Percentiles rank a stretch among this genome's conserved stretches.
Conservation (phyloP, 2,888 invertebrate species). For the Augochlorella aurata region DNA sequence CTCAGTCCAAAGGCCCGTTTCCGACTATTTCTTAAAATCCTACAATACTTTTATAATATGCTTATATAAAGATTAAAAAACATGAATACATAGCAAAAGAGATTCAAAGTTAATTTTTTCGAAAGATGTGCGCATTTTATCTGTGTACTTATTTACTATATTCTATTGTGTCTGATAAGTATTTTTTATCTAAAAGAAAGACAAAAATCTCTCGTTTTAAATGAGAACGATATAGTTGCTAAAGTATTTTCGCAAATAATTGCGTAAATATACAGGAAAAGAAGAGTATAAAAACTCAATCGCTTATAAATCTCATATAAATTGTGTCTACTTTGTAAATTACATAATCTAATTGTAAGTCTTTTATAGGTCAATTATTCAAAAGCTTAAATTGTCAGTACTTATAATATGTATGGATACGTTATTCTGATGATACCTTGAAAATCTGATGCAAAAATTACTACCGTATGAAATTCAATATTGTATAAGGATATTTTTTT, state of each 20-base stretch:
- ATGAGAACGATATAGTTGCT: slow-evolving; percentile 4
- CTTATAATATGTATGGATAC: slow-evolving; percentile 47
- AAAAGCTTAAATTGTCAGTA: slow-evolving; percentile 42
- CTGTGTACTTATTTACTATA: slow-evolving; percentile 64
- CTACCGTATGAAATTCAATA: slow-evolving; percentile 33
- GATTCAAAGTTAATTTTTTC: slow-evolving; percentile 40
- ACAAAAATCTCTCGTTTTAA: slow-evolving; percentile 17
- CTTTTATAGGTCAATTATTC: slow-evolving; percentile 41
- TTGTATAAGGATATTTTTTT: slow-evolving; percentile 16
- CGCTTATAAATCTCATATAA: slow-evolving; percentile 25
- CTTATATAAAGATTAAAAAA: slow-evolving; percentile 43
- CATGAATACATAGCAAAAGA: slow-evolving; percentile 42
- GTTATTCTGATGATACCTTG: slow-evolving; percentile 32
- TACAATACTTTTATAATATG: slow-evolving; percentile 35
- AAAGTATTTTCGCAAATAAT: slow-evolving; percentile 26
- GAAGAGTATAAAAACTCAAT: slow-evolving; percentile 23
- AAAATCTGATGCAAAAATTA: slow-evolving; percentile 49
- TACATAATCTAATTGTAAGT: slow-evolving; percentile 48
- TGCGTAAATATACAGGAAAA: slow-evolving; percentile 29
- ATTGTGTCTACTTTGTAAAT: slow-evolving; percentile 39
- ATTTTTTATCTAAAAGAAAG: slow-evolving; percentile 18
- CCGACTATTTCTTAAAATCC: neutral
- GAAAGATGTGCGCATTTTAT: slow-evolving; percentile 72
- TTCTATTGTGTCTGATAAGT: slow-evolving; percentile 28
- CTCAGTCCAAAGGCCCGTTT: neutral